Evolutionary conservation across 1,140 invertebrate genomes (phyloP).

Genomic region (Pomacea maculata): DNA sequence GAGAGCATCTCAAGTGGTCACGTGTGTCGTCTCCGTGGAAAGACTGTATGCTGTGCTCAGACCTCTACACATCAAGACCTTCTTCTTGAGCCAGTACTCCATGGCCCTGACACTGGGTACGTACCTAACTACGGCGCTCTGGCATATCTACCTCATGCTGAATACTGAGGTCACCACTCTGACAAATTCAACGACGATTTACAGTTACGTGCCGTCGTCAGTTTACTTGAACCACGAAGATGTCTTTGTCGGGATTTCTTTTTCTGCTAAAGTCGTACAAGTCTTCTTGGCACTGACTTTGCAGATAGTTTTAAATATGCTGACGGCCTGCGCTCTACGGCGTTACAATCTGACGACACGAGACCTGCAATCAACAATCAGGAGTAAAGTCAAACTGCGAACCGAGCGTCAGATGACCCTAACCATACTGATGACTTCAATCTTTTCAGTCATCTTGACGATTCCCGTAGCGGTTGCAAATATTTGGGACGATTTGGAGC

Average conservation of each 20-base stretch:
- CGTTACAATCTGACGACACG: not conserved
- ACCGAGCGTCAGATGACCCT: not conserved
- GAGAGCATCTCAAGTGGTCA: constrained; percentile 5
- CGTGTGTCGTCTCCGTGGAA: constrained; percentile 14
- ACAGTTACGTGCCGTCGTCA: not conserved
- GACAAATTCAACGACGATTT: not conserved
- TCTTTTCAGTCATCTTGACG: not conserved
- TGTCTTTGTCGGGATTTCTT: not conserved
- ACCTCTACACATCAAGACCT: constrained; percentile 9
- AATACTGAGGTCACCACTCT: not conserved
- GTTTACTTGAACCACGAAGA: not conserved
- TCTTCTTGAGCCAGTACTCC: not conserved
- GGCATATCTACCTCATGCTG: not conserved
- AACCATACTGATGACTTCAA: not conserved
- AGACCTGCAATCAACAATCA: not conserved
- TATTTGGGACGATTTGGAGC: not conserved
- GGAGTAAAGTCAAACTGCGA: not conserved
- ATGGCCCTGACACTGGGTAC: not conserved
- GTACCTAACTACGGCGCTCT: not conserved
- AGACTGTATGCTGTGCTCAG: constrained; percentile 17
- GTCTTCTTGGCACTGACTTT: not conserved
- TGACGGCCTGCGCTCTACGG: not conserved
- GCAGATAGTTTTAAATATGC: not conserved
- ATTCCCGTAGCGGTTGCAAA: not conserved
- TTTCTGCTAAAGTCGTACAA: not conserved